These are phyloP conservation scores for Baronia brevicornis DNA, from an alignment of 2,888 invertebrate species.

Conservation along the genomic window DNA sequence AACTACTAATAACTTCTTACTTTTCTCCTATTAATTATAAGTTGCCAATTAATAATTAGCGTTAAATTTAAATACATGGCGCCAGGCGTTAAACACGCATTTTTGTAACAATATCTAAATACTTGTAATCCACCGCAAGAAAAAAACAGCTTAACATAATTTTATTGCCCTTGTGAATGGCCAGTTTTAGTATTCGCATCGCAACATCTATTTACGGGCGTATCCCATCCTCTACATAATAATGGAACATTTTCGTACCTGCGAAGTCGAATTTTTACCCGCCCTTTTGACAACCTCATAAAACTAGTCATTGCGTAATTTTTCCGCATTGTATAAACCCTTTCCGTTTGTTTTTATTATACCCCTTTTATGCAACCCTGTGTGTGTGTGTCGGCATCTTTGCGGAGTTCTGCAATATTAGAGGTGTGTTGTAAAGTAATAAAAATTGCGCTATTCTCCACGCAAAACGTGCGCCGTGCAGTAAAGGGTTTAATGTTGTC, in stretches of 20 bases:
- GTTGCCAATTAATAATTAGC: too few relatives aligned
- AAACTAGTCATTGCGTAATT: conserved; percentile 69
- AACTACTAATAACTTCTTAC: too few relatives aligned
- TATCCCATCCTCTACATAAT: conserved; percentile 31
- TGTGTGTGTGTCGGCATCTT: conserved; percentile 54
- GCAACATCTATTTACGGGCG: conserved; percentile 18
- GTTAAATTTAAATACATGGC: conserved; percentile 9
- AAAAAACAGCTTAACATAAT: conserved; percentile 38
- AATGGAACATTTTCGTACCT: conserved; percentile 57
- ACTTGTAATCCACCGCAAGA: conserved; percentile 16
- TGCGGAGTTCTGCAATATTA: conserved; percentile 64
- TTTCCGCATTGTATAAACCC: conserved; percentile 72
- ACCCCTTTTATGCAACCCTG: conserved; percentile 50
- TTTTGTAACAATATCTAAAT: conserved; percentile 6
- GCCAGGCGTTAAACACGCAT: conserved; percentile 20
- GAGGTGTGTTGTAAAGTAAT: conserved; percentile 59
- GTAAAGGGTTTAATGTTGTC: conserved; percentile 65
- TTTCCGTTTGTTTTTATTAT: conserved; percentile 72
- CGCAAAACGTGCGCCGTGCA: conserved; percentile 50
- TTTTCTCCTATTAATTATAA: too few relatives aligned
- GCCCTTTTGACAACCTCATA: conserved; percentile 40
- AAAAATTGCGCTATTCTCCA: conserved; percentile 67
- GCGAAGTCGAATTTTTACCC: conserved; percentile 54
- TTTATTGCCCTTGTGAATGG: conserved; percentile 15
- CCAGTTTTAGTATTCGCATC: conserved; percentile 16